phyloP scores from a whole-genome alignment of 2,888 invertebrate species.

The Chrysolina oricalcia region DNA sequence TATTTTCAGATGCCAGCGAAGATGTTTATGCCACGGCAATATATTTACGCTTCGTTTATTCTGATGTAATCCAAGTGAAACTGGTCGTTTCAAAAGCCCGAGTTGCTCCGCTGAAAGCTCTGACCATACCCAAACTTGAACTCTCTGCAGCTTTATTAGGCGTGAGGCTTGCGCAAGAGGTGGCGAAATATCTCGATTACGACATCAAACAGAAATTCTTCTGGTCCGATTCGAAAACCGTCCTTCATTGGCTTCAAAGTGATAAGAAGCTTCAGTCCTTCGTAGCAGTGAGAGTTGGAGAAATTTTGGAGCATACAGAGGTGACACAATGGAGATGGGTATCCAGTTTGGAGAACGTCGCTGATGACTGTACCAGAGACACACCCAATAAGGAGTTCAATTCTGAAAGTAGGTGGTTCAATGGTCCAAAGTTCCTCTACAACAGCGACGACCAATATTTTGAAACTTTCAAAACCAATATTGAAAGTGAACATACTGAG shows the following conservation, averaged over 20 bases:
- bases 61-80: not conserved
- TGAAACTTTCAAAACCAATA: not conserved
- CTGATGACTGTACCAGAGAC: not conserved
- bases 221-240: not conserved
- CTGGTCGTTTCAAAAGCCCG: not conserved
- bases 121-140: not conserved
- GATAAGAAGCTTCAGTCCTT: not conserved
- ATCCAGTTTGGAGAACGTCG: not conserved
- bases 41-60: not conserved
- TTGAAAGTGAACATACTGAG: too few relatives aligned
- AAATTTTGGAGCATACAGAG: too few relatives aligned
- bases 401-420: not conserved
- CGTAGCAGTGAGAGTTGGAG: not conserved
- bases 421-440: not conserved
- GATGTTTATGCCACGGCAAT: too few relatives aligned
- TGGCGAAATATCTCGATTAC: not conserved
- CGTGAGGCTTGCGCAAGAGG: not conserved
- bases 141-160: not conserved
- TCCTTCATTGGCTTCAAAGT: not conserved
- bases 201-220: not conserved
- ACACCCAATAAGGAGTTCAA: not conserved
- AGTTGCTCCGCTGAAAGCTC: not conserved
- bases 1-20: not conserved
- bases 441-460: not conserved
- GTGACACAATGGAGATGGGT: conserved; percentile 3